Conservation (phyloP, 1,140 invertebrate species). For the Drosophila bocqueti region DNA sequence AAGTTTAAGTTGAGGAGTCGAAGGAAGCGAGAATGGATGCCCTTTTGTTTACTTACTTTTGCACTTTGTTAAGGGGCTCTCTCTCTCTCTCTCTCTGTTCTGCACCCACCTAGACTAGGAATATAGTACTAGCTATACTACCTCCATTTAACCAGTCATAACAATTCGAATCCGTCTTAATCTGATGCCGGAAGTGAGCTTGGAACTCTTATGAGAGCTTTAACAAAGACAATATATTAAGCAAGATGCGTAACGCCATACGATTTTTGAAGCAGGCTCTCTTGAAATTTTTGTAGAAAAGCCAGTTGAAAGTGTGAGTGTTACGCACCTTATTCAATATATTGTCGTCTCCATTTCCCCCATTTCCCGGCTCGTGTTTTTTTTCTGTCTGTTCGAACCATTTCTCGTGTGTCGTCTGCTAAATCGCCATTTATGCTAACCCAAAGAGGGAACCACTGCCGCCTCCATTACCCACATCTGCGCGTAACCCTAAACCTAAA, state of each 20-base stretch:
- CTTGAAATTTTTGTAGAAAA: background rate
- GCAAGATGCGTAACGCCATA: background rate
- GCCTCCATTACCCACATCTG: constrained; percentile 42
- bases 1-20: constrained; percentile 28
- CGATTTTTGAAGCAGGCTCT: background rate
- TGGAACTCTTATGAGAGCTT: background rate
- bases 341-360: background rate
- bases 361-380: constrained; percentile 9
- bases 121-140: constrained; percentile 28
- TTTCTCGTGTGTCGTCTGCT: constrained; percentile 38
- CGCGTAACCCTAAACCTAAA: constrained; percentile 20
- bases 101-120: constrained; percentile 42
- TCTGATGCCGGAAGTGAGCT: constrained; percentile 27
- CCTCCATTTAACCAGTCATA: constrained; percentile 26
- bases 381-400: constrained; percentile 31
- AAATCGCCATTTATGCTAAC: constrained; percentile 28
- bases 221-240: background rate
- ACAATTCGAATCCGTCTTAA: constrained; percentile 29
- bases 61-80: constrained; percentile 37
- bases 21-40: constrained; percentile 8
- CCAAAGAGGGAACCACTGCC: constrained; percentile 9
- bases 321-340: background rate
- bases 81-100: constrained; percentile 1
- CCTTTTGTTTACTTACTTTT: constrained; percentile 26
- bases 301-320: background rate